phyloP scores from a whole-genome alignment of 2,888 invertebrate species.

The Zaprionus lineosus region DNA sequence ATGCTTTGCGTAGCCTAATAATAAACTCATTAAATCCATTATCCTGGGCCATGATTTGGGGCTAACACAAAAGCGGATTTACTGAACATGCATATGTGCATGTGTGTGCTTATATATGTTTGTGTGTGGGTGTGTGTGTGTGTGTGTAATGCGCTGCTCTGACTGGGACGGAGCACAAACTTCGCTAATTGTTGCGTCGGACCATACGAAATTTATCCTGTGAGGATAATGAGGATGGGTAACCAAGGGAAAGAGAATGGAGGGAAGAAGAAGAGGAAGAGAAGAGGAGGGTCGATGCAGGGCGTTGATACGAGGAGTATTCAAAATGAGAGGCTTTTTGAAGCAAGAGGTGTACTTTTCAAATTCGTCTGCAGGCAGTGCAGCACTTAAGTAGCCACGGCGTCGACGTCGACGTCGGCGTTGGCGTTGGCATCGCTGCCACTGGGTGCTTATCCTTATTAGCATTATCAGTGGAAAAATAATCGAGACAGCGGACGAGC shows the following conservation, averaged over 20 bases:
- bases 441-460: conserved; percentile 72
- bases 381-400: conserved; percentile 42
- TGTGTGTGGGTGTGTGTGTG: conserved; percentile 2
- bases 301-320: too few relatives aligned
- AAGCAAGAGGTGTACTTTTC: neutral
- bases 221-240: too few relatives aligned
- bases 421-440: conserved; percentile 19
- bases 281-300: neutral
- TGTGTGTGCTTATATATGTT: conserved; percentile 5
- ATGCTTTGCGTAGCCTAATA: conserved; percentile 51
- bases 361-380: conserved; percentile 22
- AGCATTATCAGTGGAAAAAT: conserved; percentile 74
- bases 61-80: conserved; percentile 80
- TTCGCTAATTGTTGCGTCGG: conserved; percentile 45
- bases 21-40: conserved; percentile 80
- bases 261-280: neutral
- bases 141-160: conserved; percentile 15
- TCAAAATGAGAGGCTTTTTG: conserved; percentile 15
- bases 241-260: neutral
- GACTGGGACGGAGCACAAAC: conserved; percentile 5
- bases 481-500: conserved; percentile 63
- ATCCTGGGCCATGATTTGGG: conserved; percentile 79
- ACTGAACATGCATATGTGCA: conserved; percentile 20
- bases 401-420: neutral
- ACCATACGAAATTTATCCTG: neutral